These are phyloP conservation scores for Anthoscopus minutus DNA, from an alignment of 2,113 vertebrate species.

Conservation along the genomic window DNA sequence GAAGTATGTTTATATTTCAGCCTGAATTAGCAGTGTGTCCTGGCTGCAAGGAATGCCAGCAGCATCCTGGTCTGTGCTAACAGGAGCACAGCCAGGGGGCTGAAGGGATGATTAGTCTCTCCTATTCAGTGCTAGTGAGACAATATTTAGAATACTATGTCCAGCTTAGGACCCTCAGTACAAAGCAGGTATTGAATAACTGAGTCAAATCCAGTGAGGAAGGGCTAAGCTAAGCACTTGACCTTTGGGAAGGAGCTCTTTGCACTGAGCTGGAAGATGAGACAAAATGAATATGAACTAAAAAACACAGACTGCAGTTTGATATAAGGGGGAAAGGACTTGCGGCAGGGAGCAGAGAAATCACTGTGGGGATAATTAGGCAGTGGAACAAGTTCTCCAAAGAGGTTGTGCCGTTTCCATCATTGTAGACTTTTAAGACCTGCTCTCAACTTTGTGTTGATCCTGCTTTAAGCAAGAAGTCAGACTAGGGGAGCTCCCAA, in stretches of 20 bases:
- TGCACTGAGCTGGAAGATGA: background rate
- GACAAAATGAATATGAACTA: background rate
- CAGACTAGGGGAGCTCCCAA: background rate
- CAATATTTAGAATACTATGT: background rate
- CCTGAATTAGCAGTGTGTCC: background rate
- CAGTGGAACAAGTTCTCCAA: background rate
- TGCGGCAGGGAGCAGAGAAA: accelerated
- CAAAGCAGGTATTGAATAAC: background rate
- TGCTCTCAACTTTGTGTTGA: background rate
- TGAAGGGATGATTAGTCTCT: background rate
- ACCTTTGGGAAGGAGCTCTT: background rate
- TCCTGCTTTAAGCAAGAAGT: background rate
- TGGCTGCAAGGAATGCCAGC: background rate
- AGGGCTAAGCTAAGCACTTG: background rate
- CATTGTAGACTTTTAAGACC: background rate
- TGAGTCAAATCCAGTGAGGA: accelerated
- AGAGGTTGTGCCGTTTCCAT: background rate
- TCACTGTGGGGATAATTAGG: background rate
- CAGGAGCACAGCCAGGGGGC: background rate
- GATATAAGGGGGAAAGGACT: background rate
- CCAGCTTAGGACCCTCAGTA: background rate
- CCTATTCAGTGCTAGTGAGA: background rate
- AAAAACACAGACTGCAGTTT: background rate
- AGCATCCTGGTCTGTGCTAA: background rate
- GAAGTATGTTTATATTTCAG: background rate